Evolutionary conservation across 2,888 invertebrate species (phyloP).

Genomic region (Melinaea marsaeus): DNA sequence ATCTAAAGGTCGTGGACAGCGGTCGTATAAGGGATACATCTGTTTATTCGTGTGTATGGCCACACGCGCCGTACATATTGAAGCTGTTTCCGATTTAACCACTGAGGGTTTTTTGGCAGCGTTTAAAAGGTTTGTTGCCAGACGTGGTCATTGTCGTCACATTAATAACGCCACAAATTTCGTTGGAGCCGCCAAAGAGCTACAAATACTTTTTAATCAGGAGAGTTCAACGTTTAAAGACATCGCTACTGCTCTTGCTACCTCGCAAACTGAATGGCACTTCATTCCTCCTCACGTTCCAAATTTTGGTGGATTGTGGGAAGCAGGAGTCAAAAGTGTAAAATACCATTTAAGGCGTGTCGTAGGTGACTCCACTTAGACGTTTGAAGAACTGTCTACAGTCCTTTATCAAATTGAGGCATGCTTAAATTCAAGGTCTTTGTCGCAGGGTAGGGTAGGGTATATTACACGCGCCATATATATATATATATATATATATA

Average conservation of each 20-base stretch:
- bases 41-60: constrained; percentile 18
- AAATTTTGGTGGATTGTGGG: constrained; percentile 31
- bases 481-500: no score
- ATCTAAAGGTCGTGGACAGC: constrained; percentile 19
- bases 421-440: constrained; percentile 35
- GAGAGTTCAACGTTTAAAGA: constrained; percentile 6
- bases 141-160: constrained; percentile 24
- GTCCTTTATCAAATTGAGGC: constrained; percentile 32
- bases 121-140: constrained; percentile 22
- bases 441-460: not conserved
- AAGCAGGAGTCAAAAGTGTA: constrained; percentile 24
- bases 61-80: constrained; percentile 29
- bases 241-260: constrained; percentile 17
- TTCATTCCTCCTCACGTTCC: constrained; percentile 28
- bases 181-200: constrained; percentile 19
- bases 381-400: constrained; percentile 31
- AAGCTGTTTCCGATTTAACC: constrained; percentile 33
- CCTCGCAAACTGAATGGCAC: constrained; percentile 27
- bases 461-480: no score
- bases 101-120: constrained; percentile 32
- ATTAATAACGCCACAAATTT: constrained; percentile 32
- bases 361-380: constrained; percentile 23
- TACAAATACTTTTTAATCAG: not conserved
- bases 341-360: constrained; percentile 30
- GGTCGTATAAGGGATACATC: constrained; percentile 12